phyloP scores from a whole-genome alignment of 2,113 vertebrate genomes.

The Nerophis ophidion region DNA sequence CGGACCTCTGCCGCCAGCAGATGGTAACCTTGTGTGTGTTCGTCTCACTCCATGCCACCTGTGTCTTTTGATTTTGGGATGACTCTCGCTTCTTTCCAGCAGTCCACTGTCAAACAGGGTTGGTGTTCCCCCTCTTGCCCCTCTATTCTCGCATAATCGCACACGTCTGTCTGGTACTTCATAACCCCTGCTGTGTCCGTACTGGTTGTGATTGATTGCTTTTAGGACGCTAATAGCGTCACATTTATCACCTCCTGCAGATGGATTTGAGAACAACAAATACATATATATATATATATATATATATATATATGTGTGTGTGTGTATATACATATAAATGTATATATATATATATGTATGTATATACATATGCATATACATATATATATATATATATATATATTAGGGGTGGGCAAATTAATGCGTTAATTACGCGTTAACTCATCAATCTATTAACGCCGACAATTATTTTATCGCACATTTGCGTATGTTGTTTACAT shows the following conservation, averaged over 20 bases:
- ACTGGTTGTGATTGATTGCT: conserved; percentile 35
- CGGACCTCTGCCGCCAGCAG: conserved; percentile 21
- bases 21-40: conserved; percentile 40
- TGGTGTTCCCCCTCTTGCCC: conserved; percentile 12
- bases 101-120: background rate
- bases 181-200: conserved; percentile 20
- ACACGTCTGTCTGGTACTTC: conserved; percentile 21
- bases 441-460: no score
- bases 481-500: no score
- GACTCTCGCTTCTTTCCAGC: background rate
- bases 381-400: no score
- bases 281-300: no score
- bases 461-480: no score
- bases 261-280: conserved; percentile 21
- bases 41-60: conserved; percentile 36
- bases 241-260: conserved; percentile 30
- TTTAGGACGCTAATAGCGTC: conserved; percentile 29
- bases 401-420: no score
- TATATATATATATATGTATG: no score
- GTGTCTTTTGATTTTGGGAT: conserved; percentile 22
- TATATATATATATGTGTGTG: no score
- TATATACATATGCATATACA: no score
- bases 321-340: no score
- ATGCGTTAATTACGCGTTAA: no score
- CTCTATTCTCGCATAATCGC: conserved; percentile 10